A percentile compares a stretch with the other conserved stretches of the same genome.
phyloP scores from a whole-genome alignment of 2,113 vertebrate genomes.

The Pelusios castaneus region DNA sequence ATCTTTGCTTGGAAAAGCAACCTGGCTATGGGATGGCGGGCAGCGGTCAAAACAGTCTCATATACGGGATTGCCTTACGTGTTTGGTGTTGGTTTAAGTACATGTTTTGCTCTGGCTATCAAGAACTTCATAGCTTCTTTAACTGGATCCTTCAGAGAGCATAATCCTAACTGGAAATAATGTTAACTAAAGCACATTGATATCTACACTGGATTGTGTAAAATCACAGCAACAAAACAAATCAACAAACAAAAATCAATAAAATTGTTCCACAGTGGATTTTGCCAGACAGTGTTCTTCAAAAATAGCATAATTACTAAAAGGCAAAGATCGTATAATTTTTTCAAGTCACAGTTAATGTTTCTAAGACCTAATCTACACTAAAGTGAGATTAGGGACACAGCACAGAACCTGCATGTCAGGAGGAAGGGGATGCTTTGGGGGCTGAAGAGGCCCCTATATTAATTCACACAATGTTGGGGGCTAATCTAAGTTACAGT shows the following conservation, averaged over 20 bases:
- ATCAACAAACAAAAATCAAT: neutral
- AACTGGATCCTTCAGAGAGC: neutral
- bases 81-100: neutral
- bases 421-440: neutral
- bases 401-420: neutral
- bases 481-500: neutral
- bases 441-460: neutral
- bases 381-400: neutral
- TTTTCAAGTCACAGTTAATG: neutral
- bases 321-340: neutral
- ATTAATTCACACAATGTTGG: neutral
- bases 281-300: neutral
- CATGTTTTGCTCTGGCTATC: neutral
- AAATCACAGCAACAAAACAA: neutral
- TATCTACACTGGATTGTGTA: neutral
- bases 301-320: neutral
- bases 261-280: neutral
- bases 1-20: neutral
- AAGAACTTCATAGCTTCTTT: neutral
- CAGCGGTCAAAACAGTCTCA: neutral
- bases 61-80: neutral
- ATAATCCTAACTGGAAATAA: neutral
- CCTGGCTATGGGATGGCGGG: neutral
- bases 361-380: neutral
- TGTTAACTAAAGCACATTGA: fast-evolving